These are phyloP conservation scores for Brachystomella parvula DNA, from an alignment of 1,140 invertebrate species.

Conservation along the genomic window DNA sequence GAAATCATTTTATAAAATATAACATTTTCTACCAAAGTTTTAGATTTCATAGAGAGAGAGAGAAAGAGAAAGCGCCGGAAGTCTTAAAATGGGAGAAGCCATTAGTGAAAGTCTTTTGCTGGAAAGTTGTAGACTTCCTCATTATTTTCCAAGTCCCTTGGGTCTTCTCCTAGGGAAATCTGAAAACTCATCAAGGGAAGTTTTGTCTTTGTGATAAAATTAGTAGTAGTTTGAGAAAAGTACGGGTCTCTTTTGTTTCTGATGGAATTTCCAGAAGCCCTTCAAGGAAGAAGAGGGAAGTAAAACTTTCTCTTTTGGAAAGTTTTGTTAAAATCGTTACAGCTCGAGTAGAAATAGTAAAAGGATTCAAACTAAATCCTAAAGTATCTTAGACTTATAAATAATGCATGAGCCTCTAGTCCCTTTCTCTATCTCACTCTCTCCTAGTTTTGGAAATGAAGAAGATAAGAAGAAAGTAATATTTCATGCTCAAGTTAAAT, in stretches of 20 bases:
- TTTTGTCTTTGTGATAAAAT: slow-evolving; percentile 13
- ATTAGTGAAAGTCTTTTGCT: slow-evolving; percentile 4
- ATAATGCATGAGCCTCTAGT: slow-evolving; percentile 11
- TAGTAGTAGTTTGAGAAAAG: neutral
- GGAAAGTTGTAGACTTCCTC: neutral
- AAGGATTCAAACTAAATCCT: neutral
- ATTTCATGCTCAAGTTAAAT: slow-evolving; percentile 6
- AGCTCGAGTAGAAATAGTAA: neutral
- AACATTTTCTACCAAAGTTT: no score
- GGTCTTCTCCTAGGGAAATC: neutral
- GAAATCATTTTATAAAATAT: no score
- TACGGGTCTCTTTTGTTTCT: no score
- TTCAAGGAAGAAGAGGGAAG: no score
- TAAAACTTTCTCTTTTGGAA: slow-evolving; percentile 1
- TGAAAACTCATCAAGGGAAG: slow-evolving; percentile 11
- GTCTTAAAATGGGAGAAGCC: slow-evolving; percentile 9
- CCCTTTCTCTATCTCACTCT: slow-evolving; percentile 24
- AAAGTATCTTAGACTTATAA: neutral
- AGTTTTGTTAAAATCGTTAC: neutral
- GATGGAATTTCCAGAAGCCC: no score
- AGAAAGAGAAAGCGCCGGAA: slow-evolving; percentile 11
- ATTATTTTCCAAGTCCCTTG: neutral
- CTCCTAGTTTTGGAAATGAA: no score
- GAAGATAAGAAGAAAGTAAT: slow-evolving; percentile 6
- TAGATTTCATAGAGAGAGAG: no score